Evolutionary conservation across 2,888 invertebrate genomes (phyloP), one percentile per base, ranked within the genome.

Genomic region (Amphimallon solstitiale): DNA sequence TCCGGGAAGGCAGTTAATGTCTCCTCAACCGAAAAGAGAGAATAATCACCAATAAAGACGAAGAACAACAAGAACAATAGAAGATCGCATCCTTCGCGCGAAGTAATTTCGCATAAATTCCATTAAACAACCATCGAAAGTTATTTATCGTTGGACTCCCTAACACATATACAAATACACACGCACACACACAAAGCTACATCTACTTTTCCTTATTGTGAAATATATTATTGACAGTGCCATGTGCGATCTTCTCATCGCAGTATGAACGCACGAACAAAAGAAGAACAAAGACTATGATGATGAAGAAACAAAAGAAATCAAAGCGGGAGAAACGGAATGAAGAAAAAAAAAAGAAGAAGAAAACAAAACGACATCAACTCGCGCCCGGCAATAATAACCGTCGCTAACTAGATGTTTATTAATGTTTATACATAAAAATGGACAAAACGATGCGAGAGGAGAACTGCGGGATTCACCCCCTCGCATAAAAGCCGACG

Each of bases 391-490:
- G 56, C 29, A 29, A 43, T 56, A 64, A 64, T 56, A 46, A 56
- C 56, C 45, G 14, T 19, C 45, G 64, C 46, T 64, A 64, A 64
- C 64, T 64, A 64, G 64, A 64, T 64, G 64, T 54, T 63, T 63
- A 63, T 63, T 63, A 63, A 63, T 63, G 63, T 46, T 48, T 56
- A 56, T 46, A 51, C 64, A 64, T 64, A 64, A 64, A 56, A 64
- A 64, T 64, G 45, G 56, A 56, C 65, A 64, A 67, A 69, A 69
- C 67, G 62, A 67, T 40, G 40, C 40, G 43, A 29, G 29, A 29
- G 56, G n/a, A 23, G 56, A 67, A 67, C 68, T 46, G 56, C 46
- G 34, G 63, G 66, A 66, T 37, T 67, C 63, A 59, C 43, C 56
- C 56, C 43, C 43, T 59, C 64, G 48, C 63, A 65, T 65, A 59